phyloP scores from a whole-genome alignment of 2,113 vertebrate species.

The Microtus ochrogaster region DNA sequence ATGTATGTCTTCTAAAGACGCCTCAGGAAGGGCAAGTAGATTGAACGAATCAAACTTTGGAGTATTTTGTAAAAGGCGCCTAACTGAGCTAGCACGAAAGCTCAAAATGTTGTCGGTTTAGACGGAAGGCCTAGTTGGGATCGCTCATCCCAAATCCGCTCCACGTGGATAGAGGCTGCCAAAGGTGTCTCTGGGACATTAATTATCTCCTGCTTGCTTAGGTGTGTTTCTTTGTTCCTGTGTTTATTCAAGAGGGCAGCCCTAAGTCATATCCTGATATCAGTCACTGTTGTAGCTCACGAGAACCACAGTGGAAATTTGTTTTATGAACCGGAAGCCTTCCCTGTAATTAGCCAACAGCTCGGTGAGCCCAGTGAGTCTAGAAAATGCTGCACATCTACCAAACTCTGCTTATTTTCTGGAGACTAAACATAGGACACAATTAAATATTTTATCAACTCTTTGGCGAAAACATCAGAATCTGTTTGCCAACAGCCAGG shows the following conservation, averaged over 20 bases:
- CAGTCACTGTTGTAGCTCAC: conserved; percentile 17
- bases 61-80: neutral
- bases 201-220: neutral
- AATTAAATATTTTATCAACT: neutral
- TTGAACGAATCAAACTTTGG: neutral
- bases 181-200: neutral
- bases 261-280: conserved; percentile 48
- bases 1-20: neutral
- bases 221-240: conserved; percentile 73
- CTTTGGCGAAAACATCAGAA: neutral
- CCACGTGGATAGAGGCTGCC: neutral
- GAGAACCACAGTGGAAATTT: conserved; percentile 40
- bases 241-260: conserved; percentile 53
- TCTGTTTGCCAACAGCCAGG: conserved; percentile 4
- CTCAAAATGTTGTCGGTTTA: neutral
- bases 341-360: neutral
- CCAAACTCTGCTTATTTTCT: neutral
- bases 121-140: neutral
- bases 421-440: neutral
- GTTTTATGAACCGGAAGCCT: neutral
- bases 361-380: neutral
- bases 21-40: neutral
- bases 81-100: neutral
- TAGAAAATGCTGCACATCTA: neutral
- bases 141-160: neutral